phyloP scores from a whole-genome alignment of 2,797 vertebrate genomes.

The Morus bassanus region DNA sequence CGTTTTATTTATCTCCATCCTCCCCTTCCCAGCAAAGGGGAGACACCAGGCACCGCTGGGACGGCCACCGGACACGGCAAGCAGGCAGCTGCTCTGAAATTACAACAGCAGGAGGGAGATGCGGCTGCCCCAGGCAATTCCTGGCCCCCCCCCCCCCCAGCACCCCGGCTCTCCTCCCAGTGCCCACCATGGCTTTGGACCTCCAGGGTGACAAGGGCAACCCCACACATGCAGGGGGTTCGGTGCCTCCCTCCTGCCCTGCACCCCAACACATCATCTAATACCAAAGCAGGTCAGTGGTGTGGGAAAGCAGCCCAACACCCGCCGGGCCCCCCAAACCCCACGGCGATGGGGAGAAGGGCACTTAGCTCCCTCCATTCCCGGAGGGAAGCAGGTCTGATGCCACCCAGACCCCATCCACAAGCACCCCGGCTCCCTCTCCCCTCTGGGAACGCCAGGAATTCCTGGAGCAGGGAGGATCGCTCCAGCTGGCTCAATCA shows the following conservation, averaged over 20 bases:
- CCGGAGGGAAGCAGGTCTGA: neutral
- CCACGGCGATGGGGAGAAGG: fast-evolving
- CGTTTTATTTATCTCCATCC: neutral
- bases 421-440: neutral
- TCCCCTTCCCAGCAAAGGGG: neutral
- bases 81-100: neutral
- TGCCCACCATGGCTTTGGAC: neutral
- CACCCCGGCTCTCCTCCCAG: neutral
- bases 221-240: neutral
- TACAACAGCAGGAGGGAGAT: neutral
- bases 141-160: neutral
- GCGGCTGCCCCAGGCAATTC: neutral
- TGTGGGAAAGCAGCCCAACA: neutral
- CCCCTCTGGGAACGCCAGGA: constrained; percentile 7
- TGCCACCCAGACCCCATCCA: neutral
- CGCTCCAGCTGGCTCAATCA: constrained; percentile 17
- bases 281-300: neutral
- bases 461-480: constrained; percentile 28
- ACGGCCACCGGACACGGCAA: fast-evolving
- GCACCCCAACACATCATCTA: neutral
- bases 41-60: neutral
- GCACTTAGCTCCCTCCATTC: neutral
- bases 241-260: neutral
- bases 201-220: neutral
- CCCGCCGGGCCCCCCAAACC: neutral